Evolutionary conservation across 2,888 invertebrate species (phyloP), one percentile per base, ranked within the genome.

Genomic region (Agonum fuliginosum): DNA sequence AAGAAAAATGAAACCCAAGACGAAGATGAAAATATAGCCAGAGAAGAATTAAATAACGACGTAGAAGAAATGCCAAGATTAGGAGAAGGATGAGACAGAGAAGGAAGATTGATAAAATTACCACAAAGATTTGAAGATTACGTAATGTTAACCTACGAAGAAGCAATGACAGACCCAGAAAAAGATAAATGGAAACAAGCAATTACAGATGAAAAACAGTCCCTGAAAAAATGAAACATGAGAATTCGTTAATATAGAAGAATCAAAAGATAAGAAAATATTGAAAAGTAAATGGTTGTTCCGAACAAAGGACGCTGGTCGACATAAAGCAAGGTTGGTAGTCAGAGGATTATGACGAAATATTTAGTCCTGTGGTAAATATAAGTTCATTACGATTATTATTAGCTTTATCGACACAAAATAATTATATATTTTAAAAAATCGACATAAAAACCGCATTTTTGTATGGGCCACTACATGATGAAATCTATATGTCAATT

Each of bases 211-310:
- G 58, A 58, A 10, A 22, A 58, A 12, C 3, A 58, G 14, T 24
- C 58, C 10, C 24, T 30, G 24, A n/a, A 58, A 30, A 58, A 58
- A 58, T 58, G 27, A 30, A 58, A 58, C 58, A 2, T 58, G 58
- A 10, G n/a, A 22, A 1, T 58, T 24, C n/a, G n/a, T 58, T 1
- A 12, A 58, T 22, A 14, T 10, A 24, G 24, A 24, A 30, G 58
- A 22, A 24, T 4, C 37, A 3, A 41, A 34, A 14, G 20, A 41
- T 22, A 3, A 14, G 10, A 69, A n/a, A 41, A 43, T 69, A 14
- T 14, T 58, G 1, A 19, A 8, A 2, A 58, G 20, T 24, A 19
- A 20, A 6, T 58, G 58, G 58, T 10, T 69, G n/a, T 69, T 41
- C 1, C 14, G 12, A 22, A 14, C 12, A 8, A 69, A 69, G 41